Evolutionary conservation across 2,113 vertebrate genomes (phyloP), one percentile per base, ranked within the genome.

Genomic region (Aegotheles bennettii): DNA sequence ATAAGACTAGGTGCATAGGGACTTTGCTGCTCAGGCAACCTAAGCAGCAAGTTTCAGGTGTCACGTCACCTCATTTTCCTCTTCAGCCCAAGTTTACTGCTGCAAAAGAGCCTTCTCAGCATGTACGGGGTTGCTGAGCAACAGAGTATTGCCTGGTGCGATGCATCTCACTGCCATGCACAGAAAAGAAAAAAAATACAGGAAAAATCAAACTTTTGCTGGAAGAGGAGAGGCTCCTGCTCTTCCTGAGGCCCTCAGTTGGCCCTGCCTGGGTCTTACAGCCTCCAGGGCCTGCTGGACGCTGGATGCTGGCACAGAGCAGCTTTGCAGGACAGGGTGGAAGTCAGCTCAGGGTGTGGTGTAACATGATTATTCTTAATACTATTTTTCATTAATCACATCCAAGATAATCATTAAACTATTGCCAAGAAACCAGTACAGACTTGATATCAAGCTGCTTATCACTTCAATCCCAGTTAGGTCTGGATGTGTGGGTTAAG

Each of bases 331-430:
- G 80, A 91, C 74, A 73, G 63, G 33, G 63, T 87, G 82, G 75
- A 95, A 94, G 88, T 93, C 84, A 90, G 75, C 29, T 35, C 53
- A 78, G 95, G 92, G 95, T 68, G 94, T 95, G 96, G 93, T 86
- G 57, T 61, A 71, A 18, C 31, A 2, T 31, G 88, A 86, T 70
- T 90, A 56, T 70, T 84, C 85, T 77, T 84, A 74, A 83, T 51
- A 91, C 43, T 4, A 69, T 54, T 94, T 96, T 94, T 90, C 75
- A 78, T 70, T 94, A 95, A 81, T 87, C 92, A 54, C 36, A 64
- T 81, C 86, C 86, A 84, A 94, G 68, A 87, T 84, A 95, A 77
- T 61, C 13, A 53, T 82, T 89, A 68, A 94, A 53, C 60, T 71
- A 81, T 74, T 87, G 57, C 90, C 60, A 90, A 81, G 54, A 60